Evolutionary conservation across 64 coral and sea anemone species (phyloP), one percentile per base, ranked within the genome.

Genomic region (Trachythela sp.): DNA sequence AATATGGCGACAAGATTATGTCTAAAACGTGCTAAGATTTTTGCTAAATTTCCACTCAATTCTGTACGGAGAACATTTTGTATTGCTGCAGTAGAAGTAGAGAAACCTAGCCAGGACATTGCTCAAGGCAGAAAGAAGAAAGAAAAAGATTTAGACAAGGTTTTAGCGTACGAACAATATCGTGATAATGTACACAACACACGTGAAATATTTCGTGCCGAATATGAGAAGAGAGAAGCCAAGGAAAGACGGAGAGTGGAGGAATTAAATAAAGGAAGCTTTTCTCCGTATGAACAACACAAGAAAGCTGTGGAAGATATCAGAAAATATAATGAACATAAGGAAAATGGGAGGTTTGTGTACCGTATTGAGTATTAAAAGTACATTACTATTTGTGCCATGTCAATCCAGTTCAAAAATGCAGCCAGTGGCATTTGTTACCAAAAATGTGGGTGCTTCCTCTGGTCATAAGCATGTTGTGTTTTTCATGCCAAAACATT

Each of bases 301-400:
- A 80, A 36, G 37, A 37, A 80, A 37, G 75, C 75, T 37, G 75
- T 80, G 9, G 75, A 80, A 35, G 75, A 80, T 80, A 80, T 80
- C 30, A 39, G 13, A 29, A 80, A 34, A 80, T 80, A 80, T 30
- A 80, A 80, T 37, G 75, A 80, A 80, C 10, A 39, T 0, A 80
- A 80, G 5, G 75, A 80, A 80, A 80, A 14, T 29, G 37, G 13
- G 8, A 80, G 75, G 75, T 80, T 37, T 18, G 31, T 35, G 31
- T 80, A 11, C 59, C 15, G 20, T 68, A 14, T 6, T n/a, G 20
- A 68, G 59, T n/a, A 22, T 11, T n/a, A 45, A 6, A 45, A 45
- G 11, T 45, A 45, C 42, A 45, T 45, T 27, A 1, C 22, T 20
- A 52, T 52, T 52, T 52, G 49, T 52, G 13, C 13, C 13, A 52